phyloP scores from a whole-genome alignment of 1,140 invertebrate genomes.

The Brachionus rubens region DNA sequence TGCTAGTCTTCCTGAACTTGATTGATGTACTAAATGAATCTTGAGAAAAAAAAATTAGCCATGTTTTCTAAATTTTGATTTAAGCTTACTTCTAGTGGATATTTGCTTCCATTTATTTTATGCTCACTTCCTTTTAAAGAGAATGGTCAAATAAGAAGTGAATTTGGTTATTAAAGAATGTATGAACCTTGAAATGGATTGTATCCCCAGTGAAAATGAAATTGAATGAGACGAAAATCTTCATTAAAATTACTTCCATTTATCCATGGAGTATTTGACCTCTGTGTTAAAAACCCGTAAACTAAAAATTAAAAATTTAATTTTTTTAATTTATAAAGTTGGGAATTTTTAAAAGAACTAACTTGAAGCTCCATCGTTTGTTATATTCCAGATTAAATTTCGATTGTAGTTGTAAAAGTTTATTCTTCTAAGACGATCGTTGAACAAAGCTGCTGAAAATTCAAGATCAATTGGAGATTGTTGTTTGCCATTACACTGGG shows the following conservation, averaged over 20 bases:
- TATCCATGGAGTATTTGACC: neutral
- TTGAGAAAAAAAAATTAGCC: too few relatives aligned
- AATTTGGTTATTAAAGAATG: too few relatives aligned
- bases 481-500: neutral
- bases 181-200: neutral
- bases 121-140: too few relatives aligned
- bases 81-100: neutral
- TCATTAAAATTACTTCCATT: neutral
- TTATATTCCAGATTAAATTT: neutral
- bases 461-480: neutral
- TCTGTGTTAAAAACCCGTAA: too few relatives aligned
- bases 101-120: neutral
- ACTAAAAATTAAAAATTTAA: neutral
- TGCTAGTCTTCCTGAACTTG: neutral
- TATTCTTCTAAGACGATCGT: neutral
- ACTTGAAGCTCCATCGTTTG: neutral
- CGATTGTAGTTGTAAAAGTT: neutral
- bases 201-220: constrained; percentile 6
- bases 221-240: neutral
- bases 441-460: neutral
- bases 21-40: neutral
- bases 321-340: neutral
- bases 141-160: too few relatives aligned
- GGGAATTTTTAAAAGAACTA: neutral
- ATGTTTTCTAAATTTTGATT: too few relatives aligned